Base-by-base conservation (phyloP, 2,888 invertebrate genomes). In the Nephrotoma flavescens region DNA sequence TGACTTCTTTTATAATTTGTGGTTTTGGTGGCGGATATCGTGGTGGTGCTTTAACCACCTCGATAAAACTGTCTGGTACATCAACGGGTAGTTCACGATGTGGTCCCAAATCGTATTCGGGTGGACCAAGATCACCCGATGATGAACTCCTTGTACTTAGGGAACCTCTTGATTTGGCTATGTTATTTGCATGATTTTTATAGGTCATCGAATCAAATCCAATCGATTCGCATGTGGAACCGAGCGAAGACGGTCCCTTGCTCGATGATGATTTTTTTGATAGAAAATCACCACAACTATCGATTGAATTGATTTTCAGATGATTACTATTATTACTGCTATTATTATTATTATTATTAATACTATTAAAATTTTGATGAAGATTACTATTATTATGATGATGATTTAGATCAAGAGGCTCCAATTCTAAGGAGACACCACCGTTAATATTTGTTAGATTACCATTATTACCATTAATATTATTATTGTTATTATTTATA, bases 1-100 rank as follows among this genome's bases (percentile, higher is more conserved):
- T 88, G 42, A 89, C 88, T 87, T 89, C 89, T 88, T 89, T 89
- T 44, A 89, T 88, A 87, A 88, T 89, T 88, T 89, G 88, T 85
- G 89, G 89, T 9, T 90, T 89, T 89, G 93, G 93, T 89, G 93
- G 92, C 85, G 95, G 95, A 90, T 94, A 95, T 89, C 94, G 94
- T 71, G 95, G 94, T 83, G 95, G 93, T 1, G 94, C 93, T 93
- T 97, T 97, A 91, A 95, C 95, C 88, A 95, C 94, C 90, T 96
- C 96, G 88, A 97, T 95, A 92, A 97, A 97, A 89, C 95, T 95
- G 88, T 96, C 97, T 4, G 97, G 97, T 88, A 97, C 97, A 91
- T 97, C 97, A 87, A 97, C 97, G 3, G 97, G 96, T 93, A 95
- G 93, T 91, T 95, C 95, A 88, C 95, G 92, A 89, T 92, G 92